Evolutionary conservation across 2,888 invertebrate species (phyloP), one percentile per base, ranked within the genome.

Genomic region (Eupelmus urozonus): DNA sequence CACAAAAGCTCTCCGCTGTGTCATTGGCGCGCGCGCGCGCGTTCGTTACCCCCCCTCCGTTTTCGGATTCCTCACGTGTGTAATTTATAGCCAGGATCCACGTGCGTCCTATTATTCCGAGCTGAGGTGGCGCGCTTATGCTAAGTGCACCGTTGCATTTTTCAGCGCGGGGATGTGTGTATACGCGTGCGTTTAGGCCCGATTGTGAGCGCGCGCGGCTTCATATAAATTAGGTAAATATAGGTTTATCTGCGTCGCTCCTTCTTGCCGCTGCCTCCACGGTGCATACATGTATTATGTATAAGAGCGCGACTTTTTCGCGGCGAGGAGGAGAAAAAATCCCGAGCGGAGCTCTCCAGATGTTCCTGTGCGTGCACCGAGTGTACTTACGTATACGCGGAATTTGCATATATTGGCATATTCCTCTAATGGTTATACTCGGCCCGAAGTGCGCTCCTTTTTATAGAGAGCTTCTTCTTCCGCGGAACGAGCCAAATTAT

Each of bases 161-260:
- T n/a, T n/a, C n/a, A n/a, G n/a, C n/a, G n/a, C 45, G 9, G 45
- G 9, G 13, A 9, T 34, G 34, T 23, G 18, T 18, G 25, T 51
- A 51, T 20, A 51, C 51, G 45, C n/a, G 18, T 51, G n/a, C 42
- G 53, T 55, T 55, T 51, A 34, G 57, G 29, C 23, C 7, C 71
- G 60, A 51, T n/a, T 49, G 25, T 42, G 27, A 11, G 34, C 51
- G 16, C 34, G 51, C 25, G 34, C 60, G 65, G 57, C 57, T 40
- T 75, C 75, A 75, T 75, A 75, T 75, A 75, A 67, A 75, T 75
- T 75, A 75, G 67, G 75, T 67, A 75, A 75, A 67, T 75, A 60
- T 67, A 16, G 45, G 29, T 42, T 63, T 63, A 57, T 45, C 74
- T 59, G 13, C 16, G 16, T 51, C 66, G 2, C 27, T 51, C 29